phyloP scores from a whole-genome alignment of 2,888 invertebrate species.

The Polymixis lichenea region DNA sequence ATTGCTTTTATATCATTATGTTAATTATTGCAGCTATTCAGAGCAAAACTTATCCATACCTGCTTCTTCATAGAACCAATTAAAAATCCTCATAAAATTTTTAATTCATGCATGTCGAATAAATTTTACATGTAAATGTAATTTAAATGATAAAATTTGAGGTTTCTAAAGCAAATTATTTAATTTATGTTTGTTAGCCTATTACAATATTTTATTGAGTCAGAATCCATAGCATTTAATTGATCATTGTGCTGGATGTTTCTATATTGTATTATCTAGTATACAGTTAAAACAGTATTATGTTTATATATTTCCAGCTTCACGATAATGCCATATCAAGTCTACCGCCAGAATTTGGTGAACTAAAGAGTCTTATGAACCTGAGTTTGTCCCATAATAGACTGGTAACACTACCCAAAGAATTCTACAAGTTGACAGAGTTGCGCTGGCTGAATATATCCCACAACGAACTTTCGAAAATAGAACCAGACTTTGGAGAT shows the following conservation, averaged over 20 bases:
- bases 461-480: constrained; percentile 92
- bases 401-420: constrained; percentile 90
- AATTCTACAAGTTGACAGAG: constrained; percentile 93
- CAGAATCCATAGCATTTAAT: not conserved
- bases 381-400: constrained; percentile 93
- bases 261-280: not conserved
- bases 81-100: constrained; percentile 1
- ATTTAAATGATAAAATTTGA: not conserved
- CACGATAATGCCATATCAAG: constrained; percentile 95
- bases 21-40: constrained; percentile 17
- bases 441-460: constrained; percentile 93
- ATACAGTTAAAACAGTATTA: not conserved
- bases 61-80: not conserved
- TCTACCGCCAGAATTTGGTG: constrained; percentile 94
- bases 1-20: constrained; percentile 22
- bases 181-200: not conserved
- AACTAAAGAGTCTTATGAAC: constrained; percentile 92
- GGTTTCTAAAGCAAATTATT: not conserved
- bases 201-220: not conserved
- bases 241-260: not conserved
- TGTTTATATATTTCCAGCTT: constrained; percentile 89
- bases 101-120: not conserved
- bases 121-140: not conserved
- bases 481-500: constrained; percentile 94
- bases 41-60: constrained; percentile 17